Percentiles rank a stretch among this genome's conserved stretches.
These are phyloP conservation scores for Geophilus truncorum DNA, from an alignment of 2,888 invertebrate species.

Conservation along the genomic window DNA sequence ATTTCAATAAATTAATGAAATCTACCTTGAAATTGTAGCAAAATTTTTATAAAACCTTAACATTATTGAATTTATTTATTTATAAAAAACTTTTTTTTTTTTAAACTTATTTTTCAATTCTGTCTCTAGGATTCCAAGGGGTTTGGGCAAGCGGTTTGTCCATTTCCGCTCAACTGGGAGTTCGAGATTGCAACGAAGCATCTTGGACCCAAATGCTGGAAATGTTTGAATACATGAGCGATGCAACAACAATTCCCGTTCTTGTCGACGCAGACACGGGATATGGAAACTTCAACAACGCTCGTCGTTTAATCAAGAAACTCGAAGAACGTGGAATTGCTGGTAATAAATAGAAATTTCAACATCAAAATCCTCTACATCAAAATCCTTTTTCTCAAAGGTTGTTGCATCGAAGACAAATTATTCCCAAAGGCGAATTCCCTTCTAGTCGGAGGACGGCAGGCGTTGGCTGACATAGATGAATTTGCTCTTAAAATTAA, in stretches of 20 bases:
- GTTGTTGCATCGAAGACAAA: slow-evolving; percentile 52
- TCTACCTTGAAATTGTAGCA: too few species aligned
- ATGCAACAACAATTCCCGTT: slow-evolving; percentile 50
- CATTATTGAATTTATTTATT: too few species aligned
- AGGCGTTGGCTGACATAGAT: slow-evolving; percentile 50
- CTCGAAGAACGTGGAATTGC: slow-evolving; percentile 51
- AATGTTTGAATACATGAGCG: slow-evolving; percentile 51
- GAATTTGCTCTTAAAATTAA: slow-evolving; percentile 52
- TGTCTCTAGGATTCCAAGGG: slow-evolving; percentile 45
- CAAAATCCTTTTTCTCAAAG: slow-evolving; percentile 41
- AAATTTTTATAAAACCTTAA: too few species aligned
- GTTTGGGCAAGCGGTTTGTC: slow-evolving; percentile 52
- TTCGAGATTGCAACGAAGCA: slow-evolving; percentile 52
- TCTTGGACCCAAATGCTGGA: slow-evolving; percentile 53
- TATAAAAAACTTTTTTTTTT: neutral
- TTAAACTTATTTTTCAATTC: neutral
- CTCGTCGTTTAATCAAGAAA: slow-evolving; percentile 49
- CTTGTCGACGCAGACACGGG: slow-evolving; percentile 53
- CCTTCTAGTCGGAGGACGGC: slow-evolving; percentile 47
- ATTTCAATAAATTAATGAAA: too few species aligned
- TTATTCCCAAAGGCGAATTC: slow-evolving; percentile 52
- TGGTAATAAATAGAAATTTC: slow-evolving; percentile 42
- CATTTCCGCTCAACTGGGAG: slow-evolving; percentile 50
- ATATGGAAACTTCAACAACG: slow-evolving; percentile 53
- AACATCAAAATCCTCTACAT: neutral